Base-by-base conservation (phyloP, 2,888 invertebrate species). In the Melangyna quadrimaculata region DNA sequence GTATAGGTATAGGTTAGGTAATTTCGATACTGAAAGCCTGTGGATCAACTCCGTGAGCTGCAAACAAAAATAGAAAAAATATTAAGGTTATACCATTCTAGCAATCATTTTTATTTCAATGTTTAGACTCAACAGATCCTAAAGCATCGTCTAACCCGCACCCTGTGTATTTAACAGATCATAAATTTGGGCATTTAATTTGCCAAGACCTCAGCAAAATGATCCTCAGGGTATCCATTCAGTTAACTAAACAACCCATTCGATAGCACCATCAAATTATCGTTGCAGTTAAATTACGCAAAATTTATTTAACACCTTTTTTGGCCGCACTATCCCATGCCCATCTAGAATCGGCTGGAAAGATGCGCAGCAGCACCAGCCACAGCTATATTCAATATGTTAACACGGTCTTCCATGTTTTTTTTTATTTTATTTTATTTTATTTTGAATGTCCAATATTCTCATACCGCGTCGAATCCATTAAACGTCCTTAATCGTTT, bases 251-350 rank as follows among this genome's bases (percentile, higher is more conserved):
- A 87, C 87, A 87, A 87, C 87, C 81, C 73, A 82, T 82, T 87
- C 87, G 82, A 82, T 87, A 87, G 82, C 87, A 87, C 82, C 87
- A 87, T 87, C 87, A 87, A 87, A 87, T 87, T 87, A 87, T 86
- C 86, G 86, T 86, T 78, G 86, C 73, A 86, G 86, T 86, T 86
- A 86, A 86, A 89, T 88, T 88, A 87, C 81, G 83, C 51, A 86
- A 88, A 89, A 88, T 89, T 89, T 89, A 88, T 89, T 89, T 90
- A 90, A 90, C 90, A 91, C 90, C 89, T 90, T 87, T 88, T 57
- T 63, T 57, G 32, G 51, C 37, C 51, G 35, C 48, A 10, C 32
- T 17, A 29, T 29, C 4, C n/a, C 17, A 7, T 63, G 65, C 73
- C 71, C 69, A 55, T 12, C 37, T n/a, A 51, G 12, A 19, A 35